phyloP scores from a whole-genome alignment of 37 sponge, comb jelly and placozoan species.

The Aplysina aerophoba region DNA sequence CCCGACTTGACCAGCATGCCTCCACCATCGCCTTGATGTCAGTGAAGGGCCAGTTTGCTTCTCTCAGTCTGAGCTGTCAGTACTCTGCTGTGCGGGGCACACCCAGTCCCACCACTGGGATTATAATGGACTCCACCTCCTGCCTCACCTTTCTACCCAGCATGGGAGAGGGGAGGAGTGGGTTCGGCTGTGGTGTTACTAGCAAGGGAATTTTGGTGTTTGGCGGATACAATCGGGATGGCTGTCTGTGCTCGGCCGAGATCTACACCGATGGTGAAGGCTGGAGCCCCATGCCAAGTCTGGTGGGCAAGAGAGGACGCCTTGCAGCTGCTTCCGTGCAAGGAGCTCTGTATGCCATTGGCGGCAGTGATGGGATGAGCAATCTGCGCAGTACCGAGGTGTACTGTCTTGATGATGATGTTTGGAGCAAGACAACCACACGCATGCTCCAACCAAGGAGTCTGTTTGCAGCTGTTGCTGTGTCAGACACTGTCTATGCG shows the following conservation, averaged over 20 bases:
- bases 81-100: background rate
- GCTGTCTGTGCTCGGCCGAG: conserved; percentile 52
- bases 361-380: conserved; percentile 65
- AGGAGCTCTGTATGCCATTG: conserved; percentile 59
- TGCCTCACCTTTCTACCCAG: conserved; percentile 35
- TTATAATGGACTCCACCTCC: conserved; percentile 4
- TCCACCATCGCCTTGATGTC: conserved; percentile 11
- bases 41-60: background rate
- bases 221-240: conserved; percentile 73
- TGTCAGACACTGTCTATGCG: conserved; percentile 37
- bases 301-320: conserved; percentile 52
- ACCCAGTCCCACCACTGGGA: conserved; percentile 70
- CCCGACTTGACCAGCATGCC: background rate
- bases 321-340: conserved; percentile 27
- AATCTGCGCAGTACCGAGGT: conserved; percentile 57
- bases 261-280: conserved; percentile 32
- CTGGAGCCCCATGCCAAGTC: conserved; percentile 36
- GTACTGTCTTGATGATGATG: background rate
- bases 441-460: conserved; percentile 43
- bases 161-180: conserved; percentile 52
- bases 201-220: conserved; percentile 42
- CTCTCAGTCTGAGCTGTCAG: background rate
- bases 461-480: conserved; percentile 40
- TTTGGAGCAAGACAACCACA: conserved; percentile 33
- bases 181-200: conserved; percentile 47